Evolutionary conservation across 2,797 vertebrate genomes (phyloP), one percentile per base, ranked within the genome.

Genomic region (Sorex maritimensis): DNA sequence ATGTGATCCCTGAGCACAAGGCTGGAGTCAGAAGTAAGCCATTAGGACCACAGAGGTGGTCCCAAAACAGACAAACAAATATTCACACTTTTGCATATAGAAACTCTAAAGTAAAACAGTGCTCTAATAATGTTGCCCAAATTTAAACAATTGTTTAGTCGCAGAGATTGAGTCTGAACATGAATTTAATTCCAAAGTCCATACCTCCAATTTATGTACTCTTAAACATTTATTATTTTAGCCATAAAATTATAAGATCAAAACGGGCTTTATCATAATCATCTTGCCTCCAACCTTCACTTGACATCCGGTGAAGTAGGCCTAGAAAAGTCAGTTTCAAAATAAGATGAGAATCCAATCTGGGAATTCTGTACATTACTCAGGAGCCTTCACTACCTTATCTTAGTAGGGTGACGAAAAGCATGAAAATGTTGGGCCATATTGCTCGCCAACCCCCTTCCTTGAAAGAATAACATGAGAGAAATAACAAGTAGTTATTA

Each of bases 101-200:
- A 93, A 80, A 85, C 79, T 34, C 38, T 75, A 26, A 67, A 74
- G 78, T n/a, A 88, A 24, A 93, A 77, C 49, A 11, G 49, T 81
- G 19, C 21, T 52, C 10, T 87, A 44, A 74, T 28, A 41, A 23
- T 46, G 11, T 77, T 78, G n/a, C 14, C 13, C 63, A 81, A 79
- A 9, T 11, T 11, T 61, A 55, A 58, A 72, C 5, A 63, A 46
- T 73, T 85, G 17, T 13, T 61, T 72, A 81, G 41, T 34, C 28
- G 6, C 26, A 83, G 30, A 81, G n/a, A 80, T n/a, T 44, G 26
- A 74, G 23, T 41, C 74, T 93, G n/a, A 90, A 38, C 13, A 38
- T 24, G 28, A 86, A 17, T 21, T 52, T 63, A 38, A 88, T 86
- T 71, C 17, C 28, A 72, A 61, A 88, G 4, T 10, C n/a, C 26